Base-by-base conservation (phyloP, 2,797 vertebrate species). In the Microhierax caerulescens region DNA sequence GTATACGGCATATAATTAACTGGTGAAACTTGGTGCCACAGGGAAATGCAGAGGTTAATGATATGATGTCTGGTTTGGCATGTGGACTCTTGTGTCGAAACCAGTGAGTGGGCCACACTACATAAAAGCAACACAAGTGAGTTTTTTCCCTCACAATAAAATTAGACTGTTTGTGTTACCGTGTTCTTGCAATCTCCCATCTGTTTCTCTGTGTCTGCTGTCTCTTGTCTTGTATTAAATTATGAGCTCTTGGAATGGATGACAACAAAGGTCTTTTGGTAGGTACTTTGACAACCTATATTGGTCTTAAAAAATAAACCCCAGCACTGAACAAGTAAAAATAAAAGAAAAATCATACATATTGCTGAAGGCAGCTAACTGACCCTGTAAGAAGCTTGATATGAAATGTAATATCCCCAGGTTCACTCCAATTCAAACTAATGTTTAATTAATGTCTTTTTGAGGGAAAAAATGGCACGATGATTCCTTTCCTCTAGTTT, bases 391-490 rank as follows among this genome's bases (percentile, higher is more conserved):
- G 85, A 53, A 37, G 57, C 69, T 93, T 74, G 59, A 41, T 53
- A 34, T 18, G 76, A 88, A 76, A 39, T 59, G 21, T 25, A 70
- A 61, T 36, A 86, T 73, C 65, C 63, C 37, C 61, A 65, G 73
- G 47, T 90, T 65, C 34, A 7, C 50, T 90, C 69, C 9, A 3
- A 63, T 88, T 93, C 67, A 15, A 81, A 53, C 73, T 76, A 75
- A 87, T 87, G 77, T 83, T 65, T 83, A 92, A 94, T 95, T 87
- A 73, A 81, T 50, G 76, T 41, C 37, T 90, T 92, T 95, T 72
- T 53, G 73, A 83, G 76, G 21, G 37, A 76, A 18, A 18, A 95
- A 88, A 75, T 14, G 32, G 32, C 21, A 34, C 0, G 0, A 27
- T 20, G 51, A 28, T 60, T 75, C 64, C 61, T 86, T 73, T 53